Percentiles rank a stretch among this genome's conserved stretches.
These are phyloP conservation scores for Sisyra nigra DNA, from an alignment of 2,888 invertebrate genomes.

Conservation along the genomic window DNA sequence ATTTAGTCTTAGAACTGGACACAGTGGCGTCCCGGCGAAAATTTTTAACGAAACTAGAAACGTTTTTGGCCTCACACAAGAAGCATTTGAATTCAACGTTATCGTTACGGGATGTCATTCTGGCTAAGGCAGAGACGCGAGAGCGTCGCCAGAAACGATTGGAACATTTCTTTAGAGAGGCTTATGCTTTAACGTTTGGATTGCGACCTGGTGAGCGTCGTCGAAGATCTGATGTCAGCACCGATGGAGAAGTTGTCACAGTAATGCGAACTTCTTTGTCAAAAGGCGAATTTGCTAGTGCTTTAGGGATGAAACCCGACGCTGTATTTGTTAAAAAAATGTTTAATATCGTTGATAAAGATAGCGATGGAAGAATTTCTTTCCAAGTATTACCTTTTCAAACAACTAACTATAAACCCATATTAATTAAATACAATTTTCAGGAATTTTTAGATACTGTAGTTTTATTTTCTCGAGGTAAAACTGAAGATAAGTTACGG, in stretches of 20 bases:
- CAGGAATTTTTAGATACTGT: slow-evolving; percentile 89
- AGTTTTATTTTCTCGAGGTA: slow-evolving; percentile 78
- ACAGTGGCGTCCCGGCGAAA: slow-evolving; percentile 64
- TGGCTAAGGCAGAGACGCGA: slow-evolving; percentile 84
- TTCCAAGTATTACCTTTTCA: slow-evolving; percentile 48
- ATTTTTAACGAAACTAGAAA: slow-evolving; percentile 74
- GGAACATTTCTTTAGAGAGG: slow-evolving; percentile 93
- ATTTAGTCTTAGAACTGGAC: slow-evolving; percentile 83
- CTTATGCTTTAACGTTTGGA: slow-evolving; percentile 86
- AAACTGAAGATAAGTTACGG: slow-evolving; percentile 81
- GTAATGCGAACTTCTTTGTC: slow-evolving; percentile 88
- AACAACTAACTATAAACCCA: background rate
- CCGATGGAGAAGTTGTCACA: slow-evolving; percentile 72
- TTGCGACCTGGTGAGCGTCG: slow-evolving; percentile 72
- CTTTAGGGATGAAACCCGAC: slow-evolving; percentile 87
- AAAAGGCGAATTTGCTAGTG: slow-evolving; percentile 85
- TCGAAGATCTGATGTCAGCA: slow-evolving; percentile 51
- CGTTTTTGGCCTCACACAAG: slow-evolving; percentile 68
- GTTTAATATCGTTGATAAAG: slow-evolving; percentile 95
- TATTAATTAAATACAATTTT: slow-evolving; percentile 13
- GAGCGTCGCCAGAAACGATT: slow-evolving; percentile 82
- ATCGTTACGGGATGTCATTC: slow-evolving; percentile 69
- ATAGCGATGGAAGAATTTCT: slow-evolving; percentile 82
- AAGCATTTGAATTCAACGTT: slow-evolving; percentile 56
- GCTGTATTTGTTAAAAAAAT: slow-evolving; percentile 92